These are phyloP conservation scores for Lamprotornis superbus DNA, from an alignment of 2,113 vertebrate species.

Conservation along the genomic window DNA sequence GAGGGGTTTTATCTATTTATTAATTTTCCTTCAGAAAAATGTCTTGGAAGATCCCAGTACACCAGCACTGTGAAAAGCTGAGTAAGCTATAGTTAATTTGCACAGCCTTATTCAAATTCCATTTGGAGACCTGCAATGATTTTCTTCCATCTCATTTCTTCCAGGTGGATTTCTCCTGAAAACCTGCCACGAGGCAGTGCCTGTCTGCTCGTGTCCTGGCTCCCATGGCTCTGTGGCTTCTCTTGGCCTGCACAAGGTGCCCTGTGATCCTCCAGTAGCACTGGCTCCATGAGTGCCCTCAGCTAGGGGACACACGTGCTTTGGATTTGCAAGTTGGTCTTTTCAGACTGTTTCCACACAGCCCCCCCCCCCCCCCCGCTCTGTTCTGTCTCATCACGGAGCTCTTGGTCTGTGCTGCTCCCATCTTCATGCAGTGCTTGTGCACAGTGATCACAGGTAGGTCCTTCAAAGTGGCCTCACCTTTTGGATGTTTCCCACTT, in stretches of 20 bases:
- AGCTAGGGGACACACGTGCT: accelerated
- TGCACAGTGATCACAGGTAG: accelerated
- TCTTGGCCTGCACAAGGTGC: neutral
- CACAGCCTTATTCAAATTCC: neutral
- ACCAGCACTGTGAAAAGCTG: neutral
- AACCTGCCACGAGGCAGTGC: neutral
- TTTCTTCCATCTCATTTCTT: neutral
- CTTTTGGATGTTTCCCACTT: neutral
- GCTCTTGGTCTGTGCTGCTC: neutral
- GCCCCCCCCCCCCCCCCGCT: accelerated
- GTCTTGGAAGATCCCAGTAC: neutral
- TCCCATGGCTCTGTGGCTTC: neutral
- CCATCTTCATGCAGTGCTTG: neutral
- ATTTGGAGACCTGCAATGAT: neutral
- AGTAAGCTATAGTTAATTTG: neutral
- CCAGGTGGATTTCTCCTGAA: neutral
- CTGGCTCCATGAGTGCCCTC: neutral
- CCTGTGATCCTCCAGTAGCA: accelerated
- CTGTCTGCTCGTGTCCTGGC: accelerated
- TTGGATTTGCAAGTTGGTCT: neutral
- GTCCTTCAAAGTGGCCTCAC: neutral
- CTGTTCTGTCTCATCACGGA: neutral
- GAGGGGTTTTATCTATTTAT: neutral
- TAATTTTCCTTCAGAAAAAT: neutral
- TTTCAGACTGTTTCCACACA: neutral